Percentiles rank a stretch among this genome's conserved stretches.
These are phyloP conservation scores for Drosophila yakuba DNA, from an alignment of 1,140 invertebrate genomes.

Conservation along the genomic window DNA sequence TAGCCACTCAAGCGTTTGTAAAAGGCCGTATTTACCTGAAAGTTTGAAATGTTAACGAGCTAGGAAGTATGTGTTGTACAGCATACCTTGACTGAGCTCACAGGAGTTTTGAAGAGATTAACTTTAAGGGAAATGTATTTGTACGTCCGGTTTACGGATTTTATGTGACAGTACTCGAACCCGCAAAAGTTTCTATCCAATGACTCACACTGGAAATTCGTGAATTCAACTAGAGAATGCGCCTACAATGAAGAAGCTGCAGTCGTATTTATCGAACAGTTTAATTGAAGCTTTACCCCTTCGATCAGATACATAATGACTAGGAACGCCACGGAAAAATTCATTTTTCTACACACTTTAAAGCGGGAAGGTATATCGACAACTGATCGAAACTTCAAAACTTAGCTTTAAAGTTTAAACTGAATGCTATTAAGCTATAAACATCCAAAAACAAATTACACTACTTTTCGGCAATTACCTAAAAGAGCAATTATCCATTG, in stretches of 20 bases:
- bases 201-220: background rate
- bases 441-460: too few relatives aligned
- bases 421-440: too few relatives aligned
- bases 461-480: too few relatives aligned
- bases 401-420: too few relatives aligned
- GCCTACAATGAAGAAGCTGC: background rate
- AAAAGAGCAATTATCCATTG: too few relatives aligned
- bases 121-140: slow-evolving; percentile 6
- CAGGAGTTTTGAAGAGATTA: background rate
- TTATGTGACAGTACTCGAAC: background rate
- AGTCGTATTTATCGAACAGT: too few relatives aligned
- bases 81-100: background rate
- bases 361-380: too few relatives aligned
- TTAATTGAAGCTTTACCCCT: background rate
- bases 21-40: slow-evolving; percentile 8
- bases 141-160: slow-evolving; percentile 14
- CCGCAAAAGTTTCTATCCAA: background rate
- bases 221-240: background rate
- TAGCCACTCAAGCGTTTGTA: slow-evolving; percentile 15
- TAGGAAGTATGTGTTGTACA: background rate
- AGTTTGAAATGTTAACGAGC: background rate
- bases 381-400: too few relatives aligned
- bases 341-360: too few relatives aligned
- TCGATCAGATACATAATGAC: background rate
- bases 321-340: background rate